Conservation (phyloP, 2,113 vertebrate genomes). For the Pangasianodon gigas region DNA sequence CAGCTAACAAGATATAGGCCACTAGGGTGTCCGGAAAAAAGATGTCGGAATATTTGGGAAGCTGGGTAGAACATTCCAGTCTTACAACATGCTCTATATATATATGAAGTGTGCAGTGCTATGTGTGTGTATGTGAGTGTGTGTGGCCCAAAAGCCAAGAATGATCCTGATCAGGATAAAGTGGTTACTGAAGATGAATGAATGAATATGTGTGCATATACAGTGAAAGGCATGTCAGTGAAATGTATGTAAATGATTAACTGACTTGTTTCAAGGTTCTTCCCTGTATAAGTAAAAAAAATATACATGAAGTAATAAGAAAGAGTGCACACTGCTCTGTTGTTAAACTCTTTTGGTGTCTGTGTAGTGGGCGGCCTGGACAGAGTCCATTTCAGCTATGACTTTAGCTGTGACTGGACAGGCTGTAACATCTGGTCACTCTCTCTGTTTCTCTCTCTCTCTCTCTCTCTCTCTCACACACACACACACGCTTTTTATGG, state of each 20-base stretch:
- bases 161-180: not conserved
- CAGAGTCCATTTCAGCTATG: not conserved
- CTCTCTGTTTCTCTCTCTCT: not conserved
- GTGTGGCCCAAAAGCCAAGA: conserved; percentile 1
- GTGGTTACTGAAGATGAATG: not conserved
- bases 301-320: not conserved
- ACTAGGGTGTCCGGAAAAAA: conserved; percentile 28
- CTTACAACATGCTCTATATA: conserved; percentile 8
- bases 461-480: not conserved
- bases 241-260: not conserved
- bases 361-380: not conserved
- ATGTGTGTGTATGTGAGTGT: not conserved
- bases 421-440: conserved; percentile 3
- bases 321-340: not conserved
- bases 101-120: not conserved
- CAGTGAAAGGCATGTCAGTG: not conserved
- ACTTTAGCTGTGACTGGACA: not conserved
- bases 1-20: conserved; percentile 17
- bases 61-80: conserved; percentile 1
- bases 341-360: not conserved
- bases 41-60: not conserved
- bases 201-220: not conserved
- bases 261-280: not conserved
- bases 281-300: not conserved
- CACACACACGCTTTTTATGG: not conserved